Evolutionary conservation across 2,888 invertebrate species (phyloP), one percentile per base, ranked within the genome.

Genomic region (Lithophane ornitopus): DNA sequence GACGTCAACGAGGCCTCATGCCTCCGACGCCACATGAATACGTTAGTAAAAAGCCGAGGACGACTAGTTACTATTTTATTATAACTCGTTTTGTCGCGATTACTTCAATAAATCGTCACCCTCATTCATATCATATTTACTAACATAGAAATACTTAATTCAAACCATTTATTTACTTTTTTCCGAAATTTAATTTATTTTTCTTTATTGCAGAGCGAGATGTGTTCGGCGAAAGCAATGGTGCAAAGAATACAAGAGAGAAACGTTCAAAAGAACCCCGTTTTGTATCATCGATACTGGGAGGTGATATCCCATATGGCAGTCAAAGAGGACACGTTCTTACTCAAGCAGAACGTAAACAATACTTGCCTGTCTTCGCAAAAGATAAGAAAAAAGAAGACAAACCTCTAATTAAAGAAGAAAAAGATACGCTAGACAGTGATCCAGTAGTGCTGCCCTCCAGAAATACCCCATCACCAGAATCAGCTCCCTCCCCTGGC

Each of bases 321-420:
- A 98, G 98, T 88, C 96, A 96, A 81, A 97, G 98, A 88, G 97
- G 98, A 65, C 98, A 98, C 91, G 98, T 98, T 6, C 95, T 98
- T n/a, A 98, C 98, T 66, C 97, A 98, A 90, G 98, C 98, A 34
- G 98, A 98, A 94, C 97, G 98, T 84, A 98, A 98, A 95, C 98
- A 98, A 90, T 98, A 98, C 93, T 97, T 97, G 49, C 97, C 98
- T 22, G 94, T 94, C n/a, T 94, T 96, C 16, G 92, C 93, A 58
- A 97, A 97, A 88, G 97, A 97, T 81, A 97, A 97, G 84, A 97
- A 97, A 89, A 86, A 88, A 56, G 96, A 97, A 87, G 96, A 97
- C 63, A 94, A 94, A 85, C 95, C 96, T 26, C 89, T 97, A 67
- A 97, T 97, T 84, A 97, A 97, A 87, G 97, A 97, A 89, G 98